These are phyloP conservation scores for Otus sunia DNA, from an alignment of 2,113 vertebrate genomes.

Conservation along the genomic window DNA sequence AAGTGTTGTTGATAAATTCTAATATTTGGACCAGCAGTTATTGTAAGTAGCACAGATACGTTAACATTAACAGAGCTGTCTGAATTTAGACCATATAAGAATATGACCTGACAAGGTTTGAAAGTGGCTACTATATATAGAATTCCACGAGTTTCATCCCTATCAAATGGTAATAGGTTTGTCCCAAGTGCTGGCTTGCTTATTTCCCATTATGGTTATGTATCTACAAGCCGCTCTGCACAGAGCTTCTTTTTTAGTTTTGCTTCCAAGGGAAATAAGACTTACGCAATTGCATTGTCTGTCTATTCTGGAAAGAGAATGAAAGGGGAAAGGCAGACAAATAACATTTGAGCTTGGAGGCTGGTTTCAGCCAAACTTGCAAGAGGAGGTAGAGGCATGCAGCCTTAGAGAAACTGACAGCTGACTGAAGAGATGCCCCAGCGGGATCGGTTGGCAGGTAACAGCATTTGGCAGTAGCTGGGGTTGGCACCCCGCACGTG, in stretches of 20 bases:
- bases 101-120: neutral
- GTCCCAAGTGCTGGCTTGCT: neutral
- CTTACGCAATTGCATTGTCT: neutral
- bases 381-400: neutral
- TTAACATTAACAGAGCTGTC: neutral
- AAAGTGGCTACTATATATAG: neutral
- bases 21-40: neutral
- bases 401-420: neutral
- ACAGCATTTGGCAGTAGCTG: neutral
- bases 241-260: neutral
- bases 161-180: neutral
- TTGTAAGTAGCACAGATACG: neutral
- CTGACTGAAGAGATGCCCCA: neutral
- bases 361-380: neutral
- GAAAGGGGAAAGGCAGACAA: neutral
- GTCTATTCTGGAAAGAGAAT: neutral
- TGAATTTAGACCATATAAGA: neutral
- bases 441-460: neutral
- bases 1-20: neutral
- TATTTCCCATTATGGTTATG: neutral
- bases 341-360: neutral
- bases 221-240: neutral
- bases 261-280: neutral
- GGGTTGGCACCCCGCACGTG: rapidly evolving
- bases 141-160: neutral